Conservation (phyloP, 1,140 invertebrate genomes). For the Tenebrio molitor region DNA sequence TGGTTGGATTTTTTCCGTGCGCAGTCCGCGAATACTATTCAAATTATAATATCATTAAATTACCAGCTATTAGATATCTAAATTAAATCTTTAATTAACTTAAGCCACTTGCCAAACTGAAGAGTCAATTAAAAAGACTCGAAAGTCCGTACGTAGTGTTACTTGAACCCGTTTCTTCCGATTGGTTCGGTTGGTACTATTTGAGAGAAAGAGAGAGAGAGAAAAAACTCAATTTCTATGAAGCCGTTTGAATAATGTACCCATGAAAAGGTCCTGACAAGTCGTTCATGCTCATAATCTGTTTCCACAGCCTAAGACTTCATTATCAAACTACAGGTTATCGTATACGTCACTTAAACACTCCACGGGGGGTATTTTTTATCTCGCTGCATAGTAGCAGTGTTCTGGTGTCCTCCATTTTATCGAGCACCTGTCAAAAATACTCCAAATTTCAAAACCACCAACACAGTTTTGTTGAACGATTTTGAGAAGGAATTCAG, state of each 20-base stretch:
- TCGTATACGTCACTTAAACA: conserved; percentile 1
- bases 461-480: too few species aligned
- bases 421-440: too few species aligned
- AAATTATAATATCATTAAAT: conserved; percentile 17
- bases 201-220: not conserved
- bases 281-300: conserved; percentile 21
- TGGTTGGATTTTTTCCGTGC: not conserved
- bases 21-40: not conserved
- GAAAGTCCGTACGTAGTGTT: not conserved
- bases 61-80: conserved; percentile 20
- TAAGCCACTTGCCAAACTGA: conserved; percentile 13
- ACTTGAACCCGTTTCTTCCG: not conserved
- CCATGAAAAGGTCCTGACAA: conserved; percentile 3
- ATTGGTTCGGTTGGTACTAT: not conserved
- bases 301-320: conserved; percentile 32
- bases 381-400: not conserved
- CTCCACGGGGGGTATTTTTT: conserved; percentile 11
- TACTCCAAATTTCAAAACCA: too few species aligned
- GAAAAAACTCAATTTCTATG: not conserved
- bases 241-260: conserved; percentile 1
- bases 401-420: too few species aligned
- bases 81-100: conserved; percentile 20
- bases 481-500: too few species aligned
- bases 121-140: conserved; percentile 31
- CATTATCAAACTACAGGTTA: conserved; percentile 17